Evolutionary conservation across 92 coral and sea anemone genomes (phyloP).

Genomic region (Epizoanthus rinbou): DNA sequence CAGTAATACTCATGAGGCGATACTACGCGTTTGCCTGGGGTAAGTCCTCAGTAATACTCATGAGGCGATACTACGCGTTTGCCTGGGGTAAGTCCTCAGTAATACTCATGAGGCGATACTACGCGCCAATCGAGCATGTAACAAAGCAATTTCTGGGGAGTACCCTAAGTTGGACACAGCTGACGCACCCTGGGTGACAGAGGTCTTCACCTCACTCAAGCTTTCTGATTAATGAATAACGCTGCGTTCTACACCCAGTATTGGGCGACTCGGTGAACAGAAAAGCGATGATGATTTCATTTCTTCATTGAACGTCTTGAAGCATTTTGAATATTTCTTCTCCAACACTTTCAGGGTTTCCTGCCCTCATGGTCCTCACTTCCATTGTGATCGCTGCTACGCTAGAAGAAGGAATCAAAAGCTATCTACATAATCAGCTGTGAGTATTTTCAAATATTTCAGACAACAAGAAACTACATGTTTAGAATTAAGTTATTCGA

Average conservation of each 20-base stretch:
- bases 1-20: no score
- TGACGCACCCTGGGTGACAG: no score
- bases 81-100: conserved; percentile 79
- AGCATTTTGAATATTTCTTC: neutral
- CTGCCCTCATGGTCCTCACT: conserved; percentile 57
- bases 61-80: conserved; percentile 68
- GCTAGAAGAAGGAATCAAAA: conserved; percentile 48
- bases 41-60: conserved; percentile 55
- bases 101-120: conserved; percentile 63
- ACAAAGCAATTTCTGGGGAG: no score
- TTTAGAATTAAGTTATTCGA: no score
- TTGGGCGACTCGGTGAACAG: no score
- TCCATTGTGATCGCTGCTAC: conserved; percentile 60
- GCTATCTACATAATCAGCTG: conserved; percentile 63
- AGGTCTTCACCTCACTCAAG: no score
- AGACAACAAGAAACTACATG: no score
- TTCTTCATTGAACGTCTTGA: no score
- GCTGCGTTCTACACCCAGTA: no score
- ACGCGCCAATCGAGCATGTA: conserved; percentile 23
- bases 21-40: conserved; percentile 88
- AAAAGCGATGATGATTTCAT: no score
- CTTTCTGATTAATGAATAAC: no score
- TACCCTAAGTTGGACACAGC: no score
- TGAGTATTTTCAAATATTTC: conserved; percentile 41
- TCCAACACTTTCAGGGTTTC: conserved; percentile 54